Evolutionary conservation across 2,797 vertebrate genomes (phyloP), one percentile per base, ranked within the genome.

Genomic region (Neoniphon sammara): DNA sequence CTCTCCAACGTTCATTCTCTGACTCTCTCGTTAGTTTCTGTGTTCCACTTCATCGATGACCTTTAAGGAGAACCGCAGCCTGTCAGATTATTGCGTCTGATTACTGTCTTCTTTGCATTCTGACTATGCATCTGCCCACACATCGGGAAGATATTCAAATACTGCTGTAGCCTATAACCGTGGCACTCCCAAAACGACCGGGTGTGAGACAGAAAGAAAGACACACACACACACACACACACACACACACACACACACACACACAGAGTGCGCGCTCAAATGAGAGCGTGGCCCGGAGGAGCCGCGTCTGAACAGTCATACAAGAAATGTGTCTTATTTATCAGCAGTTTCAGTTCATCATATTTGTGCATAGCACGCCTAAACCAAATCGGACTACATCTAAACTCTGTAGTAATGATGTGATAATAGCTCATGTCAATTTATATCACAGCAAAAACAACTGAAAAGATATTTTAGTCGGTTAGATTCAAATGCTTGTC

Each of bases 61-160:
- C 87, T 92, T 91, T 89, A 78, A 80, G 70, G 17, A 21, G 66
- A 87, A 90, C 85, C 83, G 70, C 85, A 89, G 66, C 85, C 74
- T 81, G 83, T 86, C 87, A 90, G 80, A 91, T 89, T 84, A 88
- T 80, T 85, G 73, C 30, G 81, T 81, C 73, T 84, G 87, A 88
- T 89, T 84, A 82, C 88, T 75, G 83, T 89, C 82, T 80, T 85
- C 77, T 90, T 91, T 90, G 89, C 89, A 90, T 91, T 90, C 71
- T 91, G 90, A 89, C 87, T 90, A 80, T 89, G 85, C 90, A 89
- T 86, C 89, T 78, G 75, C 91, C 91, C 90, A 91, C 91, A 90
- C 90, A 82, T 73, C 65, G 70, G 80, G 87, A 85, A 73, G 73
- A 89, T 90, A 92, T 91, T 91, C 88, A 91, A 89, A 91, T 89